Base-by-base conservation (phyloP, 1,140 invertebrate species). In the Drosophila hydei region DNA sequence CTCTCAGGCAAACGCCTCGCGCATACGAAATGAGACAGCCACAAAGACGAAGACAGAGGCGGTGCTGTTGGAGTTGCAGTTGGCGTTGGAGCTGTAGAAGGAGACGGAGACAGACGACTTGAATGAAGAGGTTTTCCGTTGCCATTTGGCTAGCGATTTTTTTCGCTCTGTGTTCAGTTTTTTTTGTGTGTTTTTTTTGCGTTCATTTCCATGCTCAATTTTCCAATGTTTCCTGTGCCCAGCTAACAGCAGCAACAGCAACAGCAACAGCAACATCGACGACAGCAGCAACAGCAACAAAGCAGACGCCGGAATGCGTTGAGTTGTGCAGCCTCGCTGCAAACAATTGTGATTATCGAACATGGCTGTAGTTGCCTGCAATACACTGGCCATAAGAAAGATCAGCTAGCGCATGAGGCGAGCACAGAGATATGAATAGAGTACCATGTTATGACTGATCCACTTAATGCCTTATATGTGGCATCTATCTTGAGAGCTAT, bases 141-240 rank as follows among this genome's bases (percentile, higher is more conserved):
- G 79, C 79, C 70, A 74, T 75, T 74, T 69, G 33, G 71, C 79
- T 64, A 67, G 63, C 62, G 50, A 81, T 87, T 87, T 76, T 83
- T 70, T 38, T 64, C 30, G 30, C 14, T 64, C 40, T 51, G n/a
- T 62, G 43, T 54, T 27, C 23, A 18, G n/a, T 14, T 42, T 14
- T 42, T 5, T 42, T 3, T 40, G 38, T 40, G 36, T 11, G 59
- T 16, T 52, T 19, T 55, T 50, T 48, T 60, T 56, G 61, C 65
- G 75, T 78, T 85, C 84, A 88, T 88, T 87, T 88, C 83, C 83
- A 87, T 88, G 83, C 78, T 88, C 83, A 88, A 88, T 87, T 88
- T 87, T 83, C 78, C 83, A 88, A 81, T 81, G 77, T 88, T 87
- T 87, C 83, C 84, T 87, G 83, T 83, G 78, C 74, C 75, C 75